These are phyloP conservation scores for Cryptotis parvus DNA, from an alignment of 2,113 vertebrate species.

Conservation along the genomic window DNA sequence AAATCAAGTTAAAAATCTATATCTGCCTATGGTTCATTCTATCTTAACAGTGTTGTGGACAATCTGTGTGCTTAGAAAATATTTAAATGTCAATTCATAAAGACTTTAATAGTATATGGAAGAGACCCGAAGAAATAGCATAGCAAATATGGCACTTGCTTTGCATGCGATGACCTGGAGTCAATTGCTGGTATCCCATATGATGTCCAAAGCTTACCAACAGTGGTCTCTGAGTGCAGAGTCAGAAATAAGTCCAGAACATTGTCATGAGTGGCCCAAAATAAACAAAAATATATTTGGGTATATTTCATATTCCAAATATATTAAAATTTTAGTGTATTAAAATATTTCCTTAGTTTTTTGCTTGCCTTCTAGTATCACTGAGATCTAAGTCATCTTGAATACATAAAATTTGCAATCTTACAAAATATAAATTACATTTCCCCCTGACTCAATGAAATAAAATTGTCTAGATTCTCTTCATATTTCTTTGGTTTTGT, in stretches of 20 bases:
- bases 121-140: too few species aligned
- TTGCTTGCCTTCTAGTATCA: not conserved
- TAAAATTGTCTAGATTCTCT: conserved; percentile 19
- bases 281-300: too few species aligned
- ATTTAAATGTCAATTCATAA: conserved; percentile 23
- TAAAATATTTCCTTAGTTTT: not conserved
- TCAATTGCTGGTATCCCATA: too few species aligned
- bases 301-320: too few species aligned
- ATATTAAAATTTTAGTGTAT: not conserved
- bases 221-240: too few species aligned
- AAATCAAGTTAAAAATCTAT: not conserved
- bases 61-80: not conserved
- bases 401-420: not conserved
- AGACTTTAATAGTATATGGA: not conserved
- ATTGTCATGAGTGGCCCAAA: too few species aligned
- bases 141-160: too few species aligned
- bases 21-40: not conserved
- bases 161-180: too few species aligned
- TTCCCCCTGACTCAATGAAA: conserved; percentile 3
- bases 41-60: accelerated
- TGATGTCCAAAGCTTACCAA: too few species aligned
- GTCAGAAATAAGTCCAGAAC: too few species aligned
- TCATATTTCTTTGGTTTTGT: conserved; percentile 34
- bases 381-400: not conserved
- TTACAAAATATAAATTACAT: conserved; percentile 54